Evolutionary conservation across 2,797 vertebrate genomes (phyloP), one percentile per base, ranked within the genome.

Genomic region (Poeciliopsis turneri): DNA sequence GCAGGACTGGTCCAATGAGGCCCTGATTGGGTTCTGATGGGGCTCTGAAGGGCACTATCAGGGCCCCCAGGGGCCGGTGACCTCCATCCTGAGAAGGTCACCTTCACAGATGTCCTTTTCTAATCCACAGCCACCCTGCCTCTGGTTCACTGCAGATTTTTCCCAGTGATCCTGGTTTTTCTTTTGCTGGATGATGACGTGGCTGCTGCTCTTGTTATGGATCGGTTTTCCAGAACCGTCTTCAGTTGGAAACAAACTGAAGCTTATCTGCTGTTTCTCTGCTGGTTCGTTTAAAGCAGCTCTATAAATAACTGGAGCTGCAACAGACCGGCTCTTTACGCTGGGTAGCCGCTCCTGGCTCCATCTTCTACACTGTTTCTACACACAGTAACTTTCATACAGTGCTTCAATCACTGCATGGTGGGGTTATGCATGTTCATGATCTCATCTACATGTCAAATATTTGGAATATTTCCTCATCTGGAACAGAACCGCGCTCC

Each of bases 201-300:
- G 5, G 6, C 30, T 66, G 16, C 15, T 23, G 61, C 33, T 66
- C 33, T 4, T 39, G 64, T 68, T 68, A 11, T 11, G 5, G 8
- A 66, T 66, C 61, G 9, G 33, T 39, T 41, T 68, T 68, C 39
- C 64, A 68, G 64, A 25, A 25, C 15, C 10, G 9, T 41, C 39
- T 68, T 68, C 36, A 51, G 33, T 23, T 74, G 46, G 46, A 69
- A 75, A 59, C 73, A 75, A 59, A 59, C 39, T 20, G 53, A 5
- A 10, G 36, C 61, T 81, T 77, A 59, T 81, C 80, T 59, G 11
- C 59, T 23, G 45, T 25, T 49, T 46, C 66, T 75, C 47, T 12
- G 28, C 20, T 8, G 39, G 68, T 66, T 77, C 64, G 64, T 77
- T 74, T 74, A 57, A 81, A 77, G 20, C 20, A 46, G n/a, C 39